Conservation (phyloP, 2,888 invertebrate genomes). For the Harmothoe impar region DNA sequence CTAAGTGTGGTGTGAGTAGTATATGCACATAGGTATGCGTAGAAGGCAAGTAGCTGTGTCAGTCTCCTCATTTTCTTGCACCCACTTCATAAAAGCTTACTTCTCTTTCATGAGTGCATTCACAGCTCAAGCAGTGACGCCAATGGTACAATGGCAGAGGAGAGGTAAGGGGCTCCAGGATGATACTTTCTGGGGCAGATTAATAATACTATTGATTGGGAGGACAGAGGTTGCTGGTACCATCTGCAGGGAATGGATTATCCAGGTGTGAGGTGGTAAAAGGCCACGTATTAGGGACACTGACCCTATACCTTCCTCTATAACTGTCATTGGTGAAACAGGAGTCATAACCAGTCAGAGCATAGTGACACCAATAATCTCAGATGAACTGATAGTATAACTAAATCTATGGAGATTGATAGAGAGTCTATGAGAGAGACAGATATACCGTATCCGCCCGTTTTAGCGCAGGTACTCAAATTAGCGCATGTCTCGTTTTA, state of each 20-base stretch:
- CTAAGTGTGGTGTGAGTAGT: no score
- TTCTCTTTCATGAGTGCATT: background rate
- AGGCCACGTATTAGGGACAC: background rate
- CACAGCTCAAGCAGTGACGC: background rate
- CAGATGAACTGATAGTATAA: background rate
- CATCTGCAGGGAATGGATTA: slow-evolving; percentile 21
- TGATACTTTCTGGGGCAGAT: background rate
- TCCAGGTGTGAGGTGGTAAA: background rate
- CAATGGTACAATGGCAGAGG: background rate
- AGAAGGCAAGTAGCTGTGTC: no score
- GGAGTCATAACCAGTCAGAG: background rate
- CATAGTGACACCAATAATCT: background rate
- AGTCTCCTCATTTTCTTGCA: background rate
- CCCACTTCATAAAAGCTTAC: background rate
- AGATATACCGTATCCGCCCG: no score
- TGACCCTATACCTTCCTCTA: background rate
- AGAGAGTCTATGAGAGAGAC: no score
- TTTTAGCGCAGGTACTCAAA: no score
- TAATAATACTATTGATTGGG: background rate
- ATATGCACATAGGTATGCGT: no score
- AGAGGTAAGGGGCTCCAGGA: background rate
- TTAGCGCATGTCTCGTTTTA: no score
- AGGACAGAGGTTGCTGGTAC: background rate
- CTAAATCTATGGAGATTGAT: no score
- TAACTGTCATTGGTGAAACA: background rate